Evolutionary conservation across 2,797 vertebrate species (phyloP), one percentile per base, ranked within the genome.

Genomic region (Babyrousa celebensis): DNA sequence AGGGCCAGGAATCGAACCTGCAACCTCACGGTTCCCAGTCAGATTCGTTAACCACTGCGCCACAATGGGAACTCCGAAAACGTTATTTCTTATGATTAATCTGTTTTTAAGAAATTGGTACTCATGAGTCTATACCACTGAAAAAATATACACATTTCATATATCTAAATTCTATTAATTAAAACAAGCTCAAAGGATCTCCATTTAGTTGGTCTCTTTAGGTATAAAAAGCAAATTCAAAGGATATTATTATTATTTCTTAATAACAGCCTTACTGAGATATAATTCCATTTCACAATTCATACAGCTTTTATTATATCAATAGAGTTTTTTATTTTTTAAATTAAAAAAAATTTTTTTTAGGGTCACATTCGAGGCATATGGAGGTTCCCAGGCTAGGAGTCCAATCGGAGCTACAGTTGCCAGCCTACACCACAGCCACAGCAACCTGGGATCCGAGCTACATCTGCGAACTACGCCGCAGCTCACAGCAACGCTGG

Each of bases 211-310:
- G 54, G 82, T 21, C 27, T 85, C 32, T 74, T 78, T 56, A 92
- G n/a, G 43, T 32, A 89, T 74, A 82, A 92, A 86, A 95, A 75
- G 23, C 18, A 86, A 94, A 91, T 83, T 58, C 21, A 93, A 68
- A 94, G 58, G 14, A 86, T 90, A 70, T 48, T 40, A 32, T 29
- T 78, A n/a, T 3, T 56, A 56, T 88, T 62, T 71, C 63, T 36
- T 12, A 85, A 54, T 67, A 75, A 29, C 3, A 60, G 74, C 52
- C 58, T 91, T 65, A 52, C 10, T 86, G 36, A 58, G 36, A 54
- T 27, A 71, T 4, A 79, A 84, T 74, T 52, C 25, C 80, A 82
- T n/a, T 77, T 68, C 36, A 85, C 14, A 60, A 86, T 48, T 56
- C 62, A 80, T 25, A 36, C 23, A 21, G 3, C 32, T 60, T 78